Conservation (phyloP, 30 jellyfish, hydroid and myxozoan species). For the Rhopilema esculentum region DNA sequence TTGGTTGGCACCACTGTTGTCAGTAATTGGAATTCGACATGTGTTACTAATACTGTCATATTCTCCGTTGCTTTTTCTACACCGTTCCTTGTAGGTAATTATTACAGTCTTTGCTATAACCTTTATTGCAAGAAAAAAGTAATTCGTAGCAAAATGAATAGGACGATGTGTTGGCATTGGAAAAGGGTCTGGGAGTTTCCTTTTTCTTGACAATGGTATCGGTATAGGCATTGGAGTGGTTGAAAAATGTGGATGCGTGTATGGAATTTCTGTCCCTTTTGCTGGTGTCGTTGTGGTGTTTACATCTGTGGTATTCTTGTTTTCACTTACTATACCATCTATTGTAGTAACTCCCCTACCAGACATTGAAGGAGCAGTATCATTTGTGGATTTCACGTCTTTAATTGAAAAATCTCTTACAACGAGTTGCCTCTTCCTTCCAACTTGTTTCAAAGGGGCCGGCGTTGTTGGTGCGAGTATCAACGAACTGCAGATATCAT, state of each 20-base stretch:
- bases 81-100: neutral
- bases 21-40: neutral
- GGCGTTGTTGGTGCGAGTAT: neutral
- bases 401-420: neutral
- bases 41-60: neutral
- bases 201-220: too few species aligned
- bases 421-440: neutral
- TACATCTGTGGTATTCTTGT: too few species aligned
- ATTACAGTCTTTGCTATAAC: constrained; percentile 5
- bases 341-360: neutral
- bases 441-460: neutral
- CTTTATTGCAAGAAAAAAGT: constrained; percentile 14
- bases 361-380: neutral
- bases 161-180: too few species aligned
- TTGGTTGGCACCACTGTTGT: neutral
- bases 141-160: neutral
- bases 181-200: too few species aligned
- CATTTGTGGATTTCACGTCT: neutral
- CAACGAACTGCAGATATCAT: neutral
- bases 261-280: too few species aligned
- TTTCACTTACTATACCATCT: too few species aligned
- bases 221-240: too few species aligned
- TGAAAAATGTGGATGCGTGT: too few species aligned
- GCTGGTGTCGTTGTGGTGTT: too few species aligned
- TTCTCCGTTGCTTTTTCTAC: constrained; percentile 3